Base-by-base conservation (phyloP, 2,113 vertebrate genomes). In the Anguilla rostrata region DNA sequence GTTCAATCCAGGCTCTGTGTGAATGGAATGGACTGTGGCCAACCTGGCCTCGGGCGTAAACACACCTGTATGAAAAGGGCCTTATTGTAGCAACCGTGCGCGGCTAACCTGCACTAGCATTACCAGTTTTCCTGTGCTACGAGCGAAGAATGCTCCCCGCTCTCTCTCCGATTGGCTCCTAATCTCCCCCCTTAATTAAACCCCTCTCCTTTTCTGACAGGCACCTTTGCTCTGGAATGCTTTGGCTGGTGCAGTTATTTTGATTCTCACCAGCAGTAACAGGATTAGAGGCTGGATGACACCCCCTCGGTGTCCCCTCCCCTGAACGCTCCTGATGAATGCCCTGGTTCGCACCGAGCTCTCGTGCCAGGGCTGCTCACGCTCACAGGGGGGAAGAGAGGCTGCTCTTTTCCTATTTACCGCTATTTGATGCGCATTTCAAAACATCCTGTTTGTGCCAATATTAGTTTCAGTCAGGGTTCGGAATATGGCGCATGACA, bases 11-110 rank as follows among this genome's bases (percentile, higher is more conserved):
- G 34, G 96, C 95, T 46, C 96, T 94, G 95, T 96, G 95, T 98
- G 97, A 98, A 97, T 97, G 96, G 97, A 97, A 97, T 98, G 97
- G 97, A 97, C 96, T 96, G 94, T 96, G 96, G 97, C 97, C 98
- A 99, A 92, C 96, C 94, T 96, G 93, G 98, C 98, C 98, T 95
- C 96, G 93, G 97, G 98, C 98, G 95, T 98, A 97, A 99, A 99
- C 97, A 99, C 98, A 99, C 98, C 98, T 99, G 98, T 97, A 96
- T 97, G 96, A 98, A 98, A 97, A 97, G 95, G 96, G 93, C 92
- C 96, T 96, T 96, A 97, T 97, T 97, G 97, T 96, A 96, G 96
- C 95, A 97, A 97, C 95, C 92, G 94, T 94, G 95, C 94, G 88
- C 93, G 93, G 96, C 96, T 96, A 96, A 96, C 95, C 95, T 96